phyloP scores from a whole-genome alignment of 2,113 vertebrate genomes.

The Ahaetulla prasina region DNA sequence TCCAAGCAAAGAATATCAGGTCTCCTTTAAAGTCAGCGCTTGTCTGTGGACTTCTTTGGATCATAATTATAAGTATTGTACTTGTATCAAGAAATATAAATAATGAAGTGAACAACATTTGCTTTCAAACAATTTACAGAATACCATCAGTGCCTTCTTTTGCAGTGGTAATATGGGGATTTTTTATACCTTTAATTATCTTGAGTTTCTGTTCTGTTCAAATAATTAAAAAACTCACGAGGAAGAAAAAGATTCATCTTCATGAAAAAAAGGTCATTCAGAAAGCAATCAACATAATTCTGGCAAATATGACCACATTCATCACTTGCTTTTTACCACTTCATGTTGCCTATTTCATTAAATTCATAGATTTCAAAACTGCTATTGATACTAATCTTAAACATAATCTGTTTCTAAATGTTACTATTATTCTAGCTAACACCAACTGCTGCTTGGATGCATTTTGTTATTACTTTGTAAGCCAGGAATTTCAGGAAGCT shows the following conservation, averaged over 20 bases:
- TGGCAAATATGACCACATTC: conserved; percentile 59
- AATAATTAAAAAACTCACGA: conserved; percentile 47
- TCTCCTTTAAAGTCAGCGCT: conserved; percentile 40
- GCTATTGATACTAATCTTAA: conserved; percentile 21
- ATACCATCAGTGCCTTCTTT: not conserved
- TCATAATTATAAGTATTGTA: not conserved
- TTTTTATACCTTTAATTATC: conserved; percentile 47
- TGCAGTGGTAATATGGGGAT: conserved; percentile 21
- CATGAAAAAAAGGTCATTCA: conserved; percentile 15
- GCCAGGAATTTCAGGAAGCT: conserved; percentile 54
- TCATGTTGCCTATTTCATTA: conserved; percentile 49
- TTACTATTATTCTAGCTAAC: conserved; percentile 37
- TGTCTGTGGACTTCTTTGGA: conserved; percentile 62
- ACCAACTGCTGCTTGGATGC: conserved; percentile 66
- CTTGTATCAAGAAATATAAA: conserved; percentile 31
- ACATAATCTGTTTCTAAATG: conserved; percentile 37
- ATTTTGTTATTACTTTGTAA: conserved; percentile 65
- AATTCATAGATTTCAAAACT: conserved; percentile 9
- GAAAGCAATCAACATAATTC: conserved; percentile 52
- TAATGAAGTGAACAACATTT: not conserved
- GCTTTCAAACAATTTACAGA: conserved; percentile 48
- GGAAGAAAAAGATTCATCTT: not conserved
- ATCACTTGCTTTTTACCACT: conserved; percentile 62
- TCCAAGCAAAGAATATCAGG: conserved; percentile 55
- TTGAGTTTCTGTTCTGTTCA: conserved; percentile 56